A percentile compares a stretch with the other conserved stretches of the same genome.
Conservation (phyloP, 2,888 invertebrate species). For the Drosophila kanekoi region DNA sequence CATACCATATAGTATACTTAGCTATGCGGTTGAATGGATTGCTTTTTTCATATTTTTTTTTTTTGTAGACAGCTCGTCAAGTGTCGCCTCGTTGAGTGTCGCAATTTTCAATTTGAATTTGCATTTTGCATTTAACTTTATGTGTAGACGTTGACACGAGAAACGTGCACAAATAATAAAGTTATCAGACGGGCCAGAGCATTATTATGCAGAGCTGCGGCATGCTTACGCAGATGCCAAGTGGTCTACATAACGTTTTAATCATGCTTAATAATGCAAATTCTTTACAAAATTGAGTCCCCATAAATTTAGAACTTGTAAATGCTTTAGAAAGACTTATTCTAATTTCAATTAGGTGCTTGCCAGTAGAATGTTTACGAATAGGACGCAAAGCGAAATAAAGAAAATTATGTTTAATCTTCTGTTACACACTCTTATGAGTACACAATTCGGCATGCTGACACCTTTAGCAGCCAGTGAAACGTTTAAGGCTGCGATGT, state of each 20-base stretch:
- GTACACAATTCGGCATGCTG: too few species aligned
- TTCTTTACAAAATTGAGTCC: not conserved
- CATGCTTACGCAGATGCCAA: constrained; percentile 22
- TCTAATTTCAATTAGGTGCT: not conserved
- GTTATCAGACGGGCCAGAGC: constrained; percentile 40
- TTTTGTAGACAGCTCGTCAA: constrained; percentile 69
- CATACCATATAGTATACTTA: constrained; percentile 14
- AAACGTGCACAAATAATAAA: constrained; percentile 65
- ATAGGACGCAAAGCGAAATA: not conserved
- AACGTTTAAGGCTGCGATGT: not conserved
- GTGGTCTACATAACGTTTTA: constrained; percentile 4
- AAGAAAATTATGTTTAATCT: too few species aligned
- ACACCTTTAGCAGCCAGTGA: constrained; percentile 1
- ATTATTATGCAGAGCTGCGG: constrained; percentile 33
- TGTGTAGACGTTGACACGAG: constrained; percentile 50
- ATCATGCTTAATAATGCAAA: constrained; percentile 1
- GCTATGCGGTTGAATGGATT: constrained; percentile 32
- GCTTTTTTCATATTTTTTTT: constrained; percentile 22
- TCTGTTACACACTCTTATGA: too few species aligned
- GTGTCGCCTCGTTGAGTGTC: constrained; percentile 55
- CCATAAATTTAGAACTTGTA: too few species aligned
- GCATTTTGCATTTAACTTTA: constrained; percentile 66
- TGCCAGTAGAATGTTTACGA: constrained; percentile 4
- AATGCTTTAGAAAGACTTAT: not conserved
- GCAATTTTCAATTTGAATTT: constrained; percentile 70